Evolutionary conservation across 2,113 vertebrate species (phyloP), one percentile per base, ranked within the genome.

Genomic region (Malurus melanocephalus): DNA sequence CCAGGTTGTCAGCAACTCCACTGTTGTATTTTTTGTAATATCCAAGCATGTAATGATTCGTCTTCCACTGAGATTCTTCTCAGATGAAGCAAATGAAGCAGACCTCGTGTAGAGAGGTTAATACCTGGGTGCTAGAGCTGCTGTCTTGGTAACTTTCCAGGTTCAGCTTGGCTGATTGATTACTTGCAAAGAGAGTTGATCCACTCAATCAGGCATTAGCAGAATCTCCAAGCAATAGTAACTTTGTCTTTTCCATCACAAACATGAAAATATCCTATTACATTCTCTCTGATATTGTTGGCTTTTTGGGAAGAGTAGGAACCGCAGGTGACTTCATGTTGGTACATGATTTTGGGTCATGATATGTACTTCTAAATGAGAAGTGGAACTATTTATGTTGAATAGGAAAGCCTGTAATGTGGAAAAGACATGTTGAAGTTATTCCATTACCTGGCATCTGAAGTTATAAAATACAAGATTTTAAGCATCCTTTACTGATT

Each of bases 251-350:
- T 73, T 71, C 32, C 10, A 83, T 88, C 38, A 67, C 14, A 67
- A 88, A 27, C 20, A 19, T 77, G 17, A 43, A 88, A 79, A 88
- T 65, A 26, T 42, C 8, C 17, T n/a, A 2, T 38, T 69, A 9
- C 9, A 32, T 35, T 83, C 18, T 33, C 18, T 52, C 30, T 68
- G 12, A 13, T 61, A 1, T 35, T 87, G 19, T 3, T 76, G 52
- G 22, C 4, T 17, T 71, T 87, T 87, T 1, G 1, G 38, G 28
- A 49, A 46, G 27, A 16, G 13, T 17, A 40, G 35, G 27, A 80
- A 24, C 28, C 2, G 0, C 8, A 6, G 13, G 9, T 86, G 18
- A 24, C 4, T n/a, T 8, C 0, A 0, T 45, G 33, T 28, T 40
- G 43, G 43, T 78, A 5, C 5, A 1, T 45, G 23, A 22, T 69